Evolutionary conservation across 2,797 vertebrate genomes (phyloP).

Genomic region (Caiman crocodilus): DNA sequence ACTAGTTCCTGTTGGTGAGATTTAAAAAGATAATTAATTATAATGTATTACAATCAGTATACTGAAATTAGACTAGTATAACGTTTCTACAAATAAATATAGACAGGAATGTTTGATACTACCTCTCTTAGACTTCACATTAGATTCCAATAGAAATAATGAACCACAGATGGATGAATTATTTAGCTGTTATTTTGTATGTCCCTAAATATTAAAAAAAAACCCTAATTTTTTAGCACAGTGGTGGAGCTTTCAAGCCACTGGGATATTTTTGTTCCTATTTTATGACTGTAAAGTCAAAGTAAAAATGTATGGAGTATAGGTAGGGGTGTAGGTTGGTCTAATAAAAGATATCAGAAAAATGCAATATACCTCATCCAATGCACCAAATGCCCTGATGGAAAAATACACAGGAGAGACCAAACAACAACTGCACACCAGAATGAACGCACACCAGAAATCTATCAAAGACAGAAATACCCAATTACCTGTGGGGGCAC

Average conservation of each 20-base stretch:
- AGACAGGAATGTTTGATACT: background rate
- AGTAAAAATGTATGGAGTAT: background rate
- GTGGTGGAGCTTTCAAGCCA: background rate
- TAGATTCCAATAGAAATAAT: too few relatives aligned
- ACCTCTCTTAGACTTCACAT: background rate
- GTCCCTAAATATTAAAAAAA: background rate
- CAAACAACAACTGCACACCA: too few relatives aligned
- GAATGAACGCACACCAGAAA: too few relatives aligned
- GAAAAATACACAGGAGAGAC: too few relatives aligned
- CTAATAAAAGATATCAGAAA: too few relatives aligned
- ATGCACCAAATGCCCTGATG: too few relatives aligned
- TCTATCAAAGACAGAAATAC: too few relatives aligned
- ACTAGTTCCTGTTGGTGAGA: background rate
- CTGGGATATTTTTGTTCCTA: accelerated
- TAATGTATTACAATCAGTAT: conserved; percentile 5
- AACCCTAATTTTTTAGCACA: background rate
- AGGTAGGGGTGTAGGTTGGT: background rate
- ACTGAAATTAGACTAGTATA: background rate
- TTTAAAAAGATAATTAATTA: conserved; percentile 9
- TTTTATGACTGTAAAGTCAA: background rate
- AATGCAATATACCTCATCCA: too few relatives aligned
- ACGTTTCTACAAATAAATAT: background rate
- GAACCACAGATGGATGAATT: background rate
- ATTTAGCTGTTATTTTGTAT: background rate
- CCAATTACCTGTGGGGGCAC: too few relatives aligned